Evolutionary conservation across 2,113 vertebrate genomes (phyloP).

Genomic region (Ifrita kowaldi): DNA sequence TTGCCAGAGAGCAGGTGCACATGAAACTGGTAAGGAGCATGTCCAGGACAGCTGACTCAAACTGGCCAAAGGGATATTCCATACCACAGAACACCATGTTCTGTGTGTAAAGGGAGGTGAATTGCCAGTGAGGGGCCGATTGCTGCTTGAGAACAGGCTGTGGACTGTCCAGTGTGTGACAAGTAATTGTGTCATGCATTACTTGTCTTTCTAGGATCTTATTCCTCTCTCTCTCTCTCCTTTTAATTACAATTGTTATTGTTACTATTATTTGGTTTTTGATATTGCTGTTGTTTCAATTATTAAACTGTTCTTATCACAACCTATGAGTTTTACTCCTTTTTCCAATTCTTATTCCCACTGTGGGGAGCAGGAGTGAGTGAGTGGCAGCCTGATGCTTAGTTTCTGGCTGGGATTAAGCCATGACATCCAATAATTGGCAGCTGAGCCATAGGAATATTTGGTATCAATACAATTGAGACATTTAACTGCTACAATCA

Average conservation of each 20-base stretch:
- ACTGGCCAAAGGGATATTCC: neutral
- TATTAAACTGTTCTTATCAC: neutral
- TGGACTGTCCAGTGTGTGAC: neutral
- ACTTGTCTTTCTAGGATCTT: neutral
- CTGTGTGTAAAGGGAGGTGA: accelerated
- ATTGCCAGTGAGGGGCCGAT: accelerated
- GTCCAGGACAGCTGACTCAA: neutral
- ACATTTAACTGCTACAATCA: neutral
- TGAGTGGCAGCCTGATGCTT: neutral
- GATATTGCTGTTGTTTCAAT: neutral
- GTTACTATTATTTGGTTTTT: neutral
- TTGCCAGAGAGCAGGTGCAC: neutral
- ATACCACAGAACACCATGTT: neutral
- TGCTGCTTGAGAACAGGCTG: neutral
- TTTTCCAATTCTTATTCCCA: neutral
- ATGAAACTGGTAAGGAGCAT: neutral
- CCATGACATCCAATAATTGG: neutral
- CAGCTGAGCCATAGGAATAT: neutral
- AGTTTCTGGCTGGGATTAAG: neutral
- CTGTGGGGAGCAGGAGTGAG: neutral
- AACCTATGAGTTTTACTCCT: neutral
- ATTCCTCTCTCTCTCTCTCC: neutral
- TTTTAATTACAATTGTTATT: neutral
- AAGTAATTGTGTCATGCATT: neutral
- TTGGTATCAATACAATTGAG: neutral